A percentile compares a stretch with the other conserved stretches of the same genome.
Conservation (phyloP, 2,797 vertebrate species). For the Falco rusticolus region DNA sequence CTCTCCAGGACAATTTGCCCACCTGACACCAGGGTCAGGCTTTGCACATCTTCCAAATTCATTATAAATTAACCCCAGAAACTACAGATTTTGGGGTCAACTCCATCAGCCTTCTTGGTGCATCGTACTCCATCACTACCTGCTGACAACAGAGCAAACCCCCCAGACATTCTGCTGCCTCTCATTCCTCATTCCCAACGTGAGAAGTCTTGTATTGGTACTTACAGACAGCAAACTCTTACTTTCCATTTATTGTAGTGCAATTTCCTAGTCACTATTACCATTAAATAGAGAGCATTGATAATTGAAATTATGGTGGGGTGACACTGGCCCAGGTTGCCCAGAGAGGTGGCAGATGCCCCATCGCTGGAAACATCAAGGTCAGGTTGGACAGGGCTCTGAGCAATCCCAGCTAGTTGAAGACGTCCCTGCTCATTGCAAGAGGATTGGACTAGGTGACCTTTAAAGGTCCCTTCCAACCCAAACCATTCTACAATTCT, state of each 20-base stretch:
- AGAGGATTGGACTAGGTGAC: neutral
- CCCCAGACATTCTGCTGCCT: neutral
- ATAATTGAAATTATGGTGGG: neutral
- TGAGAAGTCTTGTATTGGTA: neutral
- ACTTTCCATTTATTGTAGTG: constrained; percentile 30
- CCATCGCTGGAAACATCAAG: neutral
- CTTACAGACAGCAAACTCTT: neutral
- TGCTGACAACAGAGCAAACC: neutral
- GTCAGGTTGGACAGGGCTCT: fast-evolving
- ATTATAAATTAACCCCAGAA: neutral
- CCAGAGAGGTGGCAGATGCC: neutral
- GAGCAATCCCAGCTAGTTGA: fast-evolving
- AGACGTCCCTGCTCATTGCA: neutral
- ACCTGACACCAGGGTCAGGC: neutral
- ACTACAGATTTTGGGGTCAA: neutral
- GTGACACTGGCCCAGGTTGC: neutral
- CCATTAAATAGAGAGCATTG: neutral
- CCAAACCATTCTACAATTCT: fast-evolving
- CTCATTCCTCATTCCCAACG: neutral
- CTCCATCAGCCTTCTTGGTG: neutral
- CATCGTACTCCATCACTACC: neutral
- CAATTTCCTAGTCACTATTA: constrained; percentile 3
- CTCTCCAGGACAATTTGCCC: neutral
- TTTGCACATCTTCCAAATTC: neutral
- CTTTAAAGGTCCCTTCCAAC: neutral